These are phyloP conservation scores for Austrofundulus limnaeus DNA, from an alignment of 2,113 vertebrate species.

Conservation along the genomic window DNA sequence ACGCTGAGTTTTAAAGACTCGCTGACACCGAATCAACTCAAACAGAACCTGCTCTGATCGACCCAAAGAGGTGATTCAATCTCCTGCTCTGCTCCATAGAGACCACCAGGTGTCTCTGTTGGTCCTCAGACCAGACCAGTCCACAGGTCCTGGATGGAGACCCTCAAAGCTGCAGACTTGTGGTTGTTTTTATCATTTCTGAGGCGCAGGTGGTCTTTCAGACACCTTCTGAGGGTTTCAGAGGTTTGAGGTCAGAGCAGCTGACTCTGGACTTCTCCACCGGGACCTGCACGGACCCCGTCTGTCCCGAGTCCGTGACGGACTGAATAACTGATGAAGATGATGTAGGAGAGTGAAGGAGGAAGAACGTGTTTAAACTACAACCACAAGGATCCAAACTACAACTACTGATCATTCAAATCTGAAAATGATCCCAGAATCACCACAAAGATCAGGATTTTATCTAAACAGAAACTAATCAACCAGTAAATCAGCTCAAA, in stretches of 20 bases:
- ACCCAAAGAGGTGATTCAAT: not conserved
- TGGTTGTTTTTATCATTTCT: not conserved
- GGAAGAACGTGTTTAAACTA: slow-evolving; percentile 1
- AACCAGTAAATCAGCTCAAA: not conserved
- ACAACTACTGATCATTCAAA: slow-evolving; percentile 38
- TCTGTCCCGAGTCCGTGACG: too few species aligned
- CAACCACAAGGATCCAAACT: slow-evolving; percentile 14
- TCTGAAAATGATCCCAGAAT: slow-evolving; percentile 18
- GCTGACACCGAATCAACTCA: too few species aligned
- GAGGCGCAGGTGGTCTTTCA: not conserved
- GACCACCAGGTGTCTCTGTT: slow-evolving; percentile 74
- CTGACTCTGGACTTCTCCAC: slow-evolving; percentile 28
- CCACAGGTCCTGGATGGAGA: slow-evolving; percentile 77
- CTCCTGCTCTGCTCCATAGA: slow-evolving; percentile 73
- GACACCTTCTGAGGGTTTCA: not conserved
- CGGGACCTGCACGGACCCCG: too few species aligned
- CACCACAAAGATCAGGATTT: slow-evolving; percentile 6
- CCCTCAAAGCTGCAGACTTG: slow-evolving; percentile 36
- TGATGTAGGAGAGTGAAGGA: not conserved
- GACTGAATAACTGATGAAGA: too few species aligned
- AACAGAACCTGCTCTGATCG: too few species aligned
- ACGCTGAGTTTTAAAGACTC: too few species aligned
- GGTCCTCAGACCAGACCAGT: slow-evolving; percentile 35
- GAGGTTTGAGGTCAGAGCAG: not conserved
- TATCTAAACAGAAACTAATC: not conserved